Percentiles rank a stretch among this genome's conserved stretches.
Evolutionary conservation across 2,113 vertebrate genomes (phyloP).

Genomic region (Lontra canadensis): DNA sequence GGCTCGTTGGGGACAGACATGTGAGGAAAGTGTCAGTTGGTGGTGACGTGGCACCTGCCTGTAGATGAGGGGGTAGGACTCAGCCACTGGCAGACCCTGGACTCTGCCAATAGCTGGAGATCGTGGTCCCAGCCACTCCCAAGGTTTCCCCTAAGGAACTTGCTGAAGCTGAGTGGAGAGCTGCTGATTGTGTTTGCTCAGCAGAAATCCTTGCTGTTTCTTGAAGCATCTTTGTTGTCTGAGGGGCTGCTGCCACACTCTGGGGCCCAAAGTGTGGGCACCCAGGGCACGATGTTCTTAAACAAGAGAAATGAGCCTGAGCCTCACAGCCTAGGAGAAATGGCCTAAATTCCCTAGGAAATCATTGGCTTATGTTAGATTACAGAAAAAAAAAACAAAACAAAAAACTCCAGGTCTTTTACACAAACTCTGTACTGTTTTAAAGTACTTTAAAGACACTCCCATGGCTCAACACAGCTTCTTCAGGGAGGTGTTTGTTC

Average conservation of each 20-base stretch:
- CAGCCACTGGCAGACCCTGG: fast-evolving
- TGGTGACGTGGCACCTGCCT: not conserved
- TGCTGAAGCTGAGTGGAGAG: fast-evolving
- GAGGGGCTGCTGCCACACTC: not conserved
- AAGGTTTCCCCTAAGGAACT: not conserved
- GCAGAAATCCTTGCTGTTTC: not conserved
- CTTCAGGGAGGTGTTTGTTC: not conserved
- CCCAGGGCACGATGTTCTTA: not conserved
- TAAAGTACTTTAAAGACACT: not conserved
- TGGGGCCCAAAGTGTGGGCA: not conserved
- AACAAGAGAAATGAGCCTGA: not conserved
- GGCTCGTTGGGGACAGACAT: fast-evolving
- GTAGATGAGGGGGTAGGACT: not conserved
- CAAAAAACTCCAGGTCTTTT: not conserved
- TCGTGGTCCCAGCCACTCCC: fast-evolving
- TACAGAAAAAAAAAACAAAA: not conserved
- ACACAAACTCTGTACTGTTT: not conserved
- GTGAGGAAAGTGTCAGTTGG: not conserved
- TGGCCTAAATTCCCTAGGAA: not conserved
- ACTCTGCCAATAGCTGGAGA: fast-evolving
- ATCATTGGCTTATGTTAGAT: not conserved
- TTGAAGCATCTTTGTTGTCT: not conserved
- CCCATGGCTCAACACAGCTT: not conserved
- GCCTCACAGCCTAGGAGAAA: not conserved
- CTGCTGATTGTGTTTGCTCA: fast-evolving